A percentile compares a stretch with the other conserved stretches of the same genome.
Conservation (phyloP, 2,888 invertebrate genomes). For the Azorinus chamasolen region DNA sequence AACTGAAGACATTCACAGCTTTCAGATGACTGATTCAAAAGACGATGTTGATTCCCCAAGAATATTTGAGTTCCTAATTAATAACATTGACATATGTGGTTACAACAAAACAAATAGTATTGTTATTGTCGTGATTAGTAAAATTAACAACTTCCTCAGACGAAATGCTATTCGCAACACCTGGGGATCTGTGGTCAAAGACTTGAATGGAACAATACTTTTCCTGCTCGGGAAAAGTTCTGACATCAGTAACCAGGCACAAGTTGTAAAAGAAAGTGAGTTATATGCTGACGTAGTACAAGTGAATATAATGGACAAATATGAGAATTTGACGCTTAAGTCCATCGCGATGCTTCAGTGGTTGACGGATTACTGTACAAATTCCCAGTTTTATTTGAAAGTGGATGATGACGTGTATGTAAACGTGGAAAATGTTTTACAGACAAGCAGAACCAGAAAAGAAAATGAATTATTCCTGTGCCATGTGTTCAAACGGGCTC, state of each 20-base stretch:
- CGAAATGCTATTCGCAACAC: conserved; percentile 80
- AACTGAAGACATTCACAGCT: no score
- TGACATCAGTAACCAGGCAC: conserved; percentile 39
- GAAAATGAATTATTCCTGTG: conserved; percentile 41
- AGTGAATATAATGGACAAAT: conserved; percentile 85
- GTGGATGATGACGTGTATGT: conserved; percentile 86
- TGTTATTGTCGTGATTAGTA: conserved; percentile 77
- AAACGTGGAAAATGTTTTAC: conserved; percentile 42
- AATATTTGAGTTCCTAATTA: conserved; percentile 17
- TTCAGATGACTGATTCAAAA: no score
- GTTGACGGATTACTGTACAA: conserved; percentile 84
- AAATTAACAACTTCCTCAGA: conserved; percentile 72
- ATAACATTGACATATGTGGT: conserved; percentile 2
- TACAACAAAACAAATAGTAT: conserved; percentile 21
- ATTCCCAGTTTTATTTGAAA: conserved; percentile 85
- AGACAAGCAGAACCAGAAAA: background rate
- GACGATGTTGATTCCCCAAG: background rate
- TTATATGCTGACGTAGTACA: conserved; percentile 83
- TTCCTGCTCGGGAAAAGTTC: conserved; percentile 78
- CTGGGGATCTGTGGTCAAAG: conserved; percentile 77
- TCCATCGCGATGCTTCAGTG: conserved; percentile 86
- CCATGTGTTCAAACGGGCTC: conserved; percentile 54
- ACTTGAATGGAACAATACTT: conserved; percentile 70
- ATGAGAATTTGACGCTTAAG: conserved; percentile 86
- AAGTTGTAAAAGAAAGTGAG: conserved; percentile 74